Percentiles rank a stretch among this genome's conserved stretches.
phyloP scores from a whole-genome alignment of 1,140 invertebrate species.

The Neodiprion virginianus region DNA sequence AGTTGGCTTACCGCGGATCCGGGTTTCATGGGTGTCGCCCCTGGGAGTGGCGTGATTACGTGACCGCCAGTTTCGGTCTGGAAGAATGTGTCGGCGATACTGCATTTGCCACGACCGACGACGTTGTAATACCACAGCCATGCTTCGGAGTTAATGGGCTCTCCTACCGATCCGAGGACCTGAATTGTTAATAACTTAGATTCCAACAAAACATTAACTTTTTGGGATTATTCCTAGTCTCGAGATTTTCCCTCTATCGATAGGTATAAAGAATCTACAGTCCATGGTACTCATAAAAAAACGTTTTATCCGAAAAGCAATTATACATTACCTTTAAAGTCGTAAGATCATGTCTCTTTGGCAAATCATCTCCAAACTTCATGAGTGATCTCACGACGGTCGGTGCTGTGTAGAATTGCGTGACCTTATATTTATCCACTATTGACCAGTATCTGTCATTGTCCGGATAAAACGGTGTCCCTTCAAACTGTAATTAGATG shows the following conservation, averaged over 20 bases:
- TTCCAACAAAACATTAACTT: constrained; percentile 18
- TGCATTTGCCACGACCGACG: constrained; percentile 82
- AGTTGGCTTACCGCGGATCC: constrained; percentile 86
- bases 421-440: constrained; percentile 93
- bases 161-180: constrained; percentile 93
- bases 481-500: constrained; percentile 84
- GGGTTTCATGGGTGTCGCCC: constrained; percentile 94
- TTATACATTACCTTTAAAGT: constrained; percentile 57
- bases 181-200: constrained; percentile 60
- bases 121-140: constrained; percentile 97
- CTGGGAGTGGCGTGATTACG: constrained; percentile 93
- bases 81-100: constrained; percentile 98
- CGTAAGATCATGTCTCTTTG: constrained; percentile 68
- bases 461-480: constrained; percentile 89
- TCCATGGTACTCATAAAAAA: not conserved
- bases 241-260: constrained; percentile 1
- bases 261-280: not conserved
- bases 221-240: not conserved
- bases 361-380: constrained; percentile 86
- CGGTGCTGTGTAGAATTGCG: constrained; percentile 97
- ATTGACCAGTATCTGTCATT: constrained; percentile 92
- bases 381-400: constrained; percentile 96
- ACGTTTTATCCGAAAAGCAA: not conserved
- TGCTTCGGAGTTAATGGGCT: constrained; percentile 97
- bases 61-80: constrained; percentile 98